Percentiles rank a stretch among this genome's conserved stretches.
phyloP scores from a whole-genome alignment of 2,113 vertebrate genomes.

The Macrotus californicus region DNA sequence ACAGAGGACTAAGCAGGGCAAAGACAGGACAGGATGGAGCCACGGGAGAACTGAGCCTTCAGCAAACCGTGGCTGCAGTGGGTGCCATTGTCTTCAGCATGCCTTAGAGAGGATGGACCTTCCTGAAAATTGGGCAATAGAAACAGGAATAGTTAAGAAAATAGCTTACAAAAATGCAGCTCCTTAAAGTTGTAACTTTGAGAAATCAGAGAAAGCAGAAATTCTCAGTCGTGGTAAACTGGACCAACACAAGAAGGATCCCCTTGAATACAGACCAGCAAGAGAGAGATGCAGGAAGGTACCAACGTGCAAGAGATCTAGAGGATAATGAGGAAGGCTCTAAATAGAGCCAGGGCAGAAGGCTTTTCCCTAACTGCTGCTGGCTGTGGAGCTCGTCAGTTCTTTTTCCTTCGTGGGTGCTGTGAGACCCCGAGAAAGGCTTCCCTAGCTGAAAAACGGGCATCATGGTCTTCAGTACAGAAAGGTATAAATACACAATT shows the following conservation, averaged over 20 bases:
- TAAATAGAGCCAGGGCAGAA: not conserved
- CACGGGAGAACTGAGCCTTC: not conserved
- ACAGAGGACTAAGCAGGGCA: accelerated
- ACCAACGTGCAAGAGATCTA: not conserved
- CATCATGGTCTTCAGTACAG: not conserved
- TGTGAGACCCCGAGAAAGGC: not conserved
- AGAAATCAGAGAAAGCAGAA: not conserved
- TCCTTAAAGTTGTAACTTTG: not conserved
- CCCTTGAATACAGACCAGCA: too few relatives aligned
- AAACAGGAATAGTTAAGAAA: not conserved
- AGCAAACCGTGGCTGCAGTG: too few relatives aligned
- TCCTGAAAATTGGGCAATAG: not conserved
- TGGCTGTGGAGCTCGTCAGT: too few relatives aligned
- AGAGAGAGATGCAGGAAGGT: not conserved
- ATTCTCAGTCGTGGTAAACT: not conserved
- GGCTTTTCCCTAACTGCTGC: not conserved
- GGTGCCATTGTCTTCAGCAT: not conserved
- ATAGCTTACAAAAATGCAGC: not conserved
- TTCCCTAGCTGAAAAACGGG: not conserved
- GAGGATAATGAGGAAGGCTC: not conserved
- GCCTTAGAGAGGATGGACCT: not conserved
- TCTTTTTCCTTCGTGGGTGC: not conserved
- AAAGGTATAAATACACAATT: not conserved
- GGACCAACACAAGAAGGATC: not conserved
- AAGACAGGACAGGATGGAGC: not conserved